Base-by-base conservation (phyloP, 2,797 vertebrate genomes). In the Megalops cyprinoides region DNA sequence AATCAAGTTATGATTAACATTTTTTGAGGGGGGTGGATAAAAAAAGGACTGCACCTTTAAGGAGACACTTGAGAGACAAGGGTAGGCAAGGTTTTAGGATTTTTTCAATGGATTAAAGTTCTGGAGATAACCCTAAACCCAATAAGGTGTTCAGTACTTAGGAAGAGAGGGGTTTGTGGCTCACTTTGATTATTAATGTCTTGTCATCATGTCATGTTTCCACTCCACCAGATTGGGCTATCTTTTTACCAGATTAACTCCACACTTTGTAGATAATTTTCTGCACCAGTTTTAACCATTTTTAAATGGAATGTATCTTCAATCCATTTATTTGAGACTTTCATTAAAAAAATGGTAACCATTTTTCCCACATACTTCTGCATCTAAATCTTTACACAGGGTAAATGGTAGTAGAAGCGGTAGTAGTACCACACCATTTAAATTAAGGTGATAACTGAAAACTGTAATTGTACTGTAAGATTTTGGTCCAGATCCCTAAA, bases 1-100 rank as follows among this genome's bases (percentile, higher is more conserved):
- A 93, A 92, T 93, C 89, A 90, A 92, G 88, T 84, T 87, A 90
- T 90, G 90, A 94, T 94, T 94, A 93, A 89, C 87, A 82, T 90
- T 89, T 90, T 86, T 90, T 84, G 81, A 76, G 75, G 78, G 79
- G 78, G 69, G 78, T 56, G 74, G 82, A 82, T 81, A 75, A 65
- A 48, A 82, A 79, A 77, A 46, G 49, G 62, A 55, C 46, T 44
- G 86, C 85, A 90, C 89, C 89, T 93, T 89, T 91, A 92, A 94
- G 92, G 87, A 92, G 92, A 93, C 92, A 92, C 88, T 92, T 94
- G 93, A 93, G 85, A 92, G 91, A 92, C 91, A 82, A 14, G 76
- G 80, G 90, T 89, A 88, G 84, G 83, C 84, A 46, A 84, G 76
- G 84, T 84, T 87, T 90, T 86, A 78, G 86, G 85, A 84, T 79